A percentile compares a stretch with the other conserved stretches of the same genome.
Evolutionary conservation across 2,888 invertebrate genomes (phyloP).

Genomic region (Eupithecia tripunctaria): DNA sequence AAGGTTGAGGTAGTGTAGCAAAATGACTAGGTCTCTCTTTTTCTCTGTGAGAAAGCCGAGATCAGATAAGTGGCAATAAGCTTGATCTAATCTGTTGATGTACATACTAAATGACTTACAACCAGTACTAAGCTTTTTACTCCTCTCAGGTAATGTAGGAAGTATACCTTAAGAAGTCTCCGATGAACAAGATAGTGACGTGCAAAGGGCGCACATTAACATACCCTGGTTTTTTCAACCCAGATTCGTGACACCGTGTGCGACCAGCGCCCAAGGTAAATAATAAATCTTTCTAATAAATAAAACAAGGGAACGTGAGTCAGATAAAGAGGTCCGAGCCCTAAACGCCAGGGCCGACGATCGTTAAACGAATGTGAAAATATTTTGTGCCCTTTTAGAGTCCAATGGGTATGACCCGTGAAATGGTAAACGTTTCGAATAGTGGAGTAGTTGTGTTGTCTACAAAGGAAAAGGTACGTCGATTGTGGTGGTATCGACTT

Average conservation of each 20-base stretch:
- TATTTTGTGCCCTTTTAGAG: slow-evolving; percentile 73
- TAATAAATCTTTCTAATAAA: slow-evolving; percentile 85
- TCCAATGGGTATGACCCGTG: slow-evolving; percentile 36
- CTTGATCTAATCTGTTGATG: neutral
- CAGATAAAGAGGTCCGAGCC: slow-evolving; percentile 83
- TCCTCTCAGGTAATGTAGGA: slow-evolving; percentile 30
- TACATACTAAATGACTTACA: neutral
- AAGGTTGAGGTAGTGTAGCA: too few species aligned
- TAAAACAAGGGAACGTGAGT: slow-evolving; percentile 83
- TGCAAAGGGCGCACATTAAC: slow-evolving; percentile 76
- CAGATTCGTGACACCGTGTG: slow-evolving; percentile 84
- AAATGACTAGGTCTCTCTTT: too few species aligned
- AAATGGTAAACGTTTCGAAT: slow-evolving; percentile 22
- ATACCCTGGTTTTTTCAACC: slow-evolving; percentile 77
- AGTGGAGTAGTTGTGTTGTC: slow-evolving; percentile 17
- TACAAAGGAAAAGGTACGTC: neutral
- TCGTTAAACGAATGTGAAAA: slow-evolving; percentile 82
- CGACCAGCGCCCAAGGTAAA: slow-evolving; percentile 78
- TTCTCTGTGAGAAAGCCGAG: too few species aligned
- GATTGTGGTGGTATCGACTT: neutral
- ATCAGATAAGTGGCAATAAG: too few species aligned
- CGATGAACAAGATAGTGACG: slow-evolving; percentile 72
- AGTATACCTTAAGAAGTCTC: slow-evolving; percentile 51
- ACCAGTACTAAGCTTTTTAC: neutral
- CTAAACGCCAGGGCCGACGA: slow-evolving; percentile 74